phyloP scores from a whole-genome alignment of 2,797 vertebrate genomes.

The Telmatherina bonti region DNA sequence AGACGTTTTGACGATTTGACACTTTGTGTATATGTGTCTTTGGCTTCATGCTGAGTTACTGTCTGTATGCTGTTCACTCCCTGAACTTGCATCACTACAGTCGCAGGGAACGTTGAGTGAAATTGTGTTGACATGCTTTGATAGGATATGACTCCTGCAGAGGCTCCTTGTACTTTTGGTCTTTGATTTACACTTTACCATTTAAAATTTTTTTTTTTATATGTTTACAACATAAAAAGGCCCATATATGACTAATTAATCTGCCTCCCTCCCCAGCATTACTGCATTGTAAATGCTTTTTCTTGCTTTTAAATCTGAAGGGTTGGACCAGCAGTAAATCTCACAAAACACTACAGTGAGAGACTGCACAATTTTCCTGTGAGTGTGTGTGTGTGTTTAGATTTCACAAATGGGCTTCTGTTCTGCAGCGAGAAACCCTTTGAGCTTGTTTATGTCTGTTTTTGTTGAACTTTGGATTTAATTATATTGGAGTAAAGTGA shows the following conservation, averaged over 20 bases:
- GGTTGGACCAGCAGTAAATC: background rate
- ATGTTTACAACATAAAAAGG: background rate
- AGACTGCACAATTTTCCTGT: background rate
- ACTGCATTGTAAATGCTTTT: background rate
- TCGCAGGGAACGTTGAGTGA: background rate
- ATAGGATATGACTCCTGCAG: background rate
- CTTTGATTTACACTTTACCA: background rate
- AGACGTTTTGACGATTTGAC: constrained; percentile 7
- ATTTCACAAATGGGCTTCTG: constrained; percentile 30
- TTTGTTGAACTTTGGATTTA: constrained; percentile 22
- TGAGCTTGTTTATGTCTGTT: constrained; percentile 32
- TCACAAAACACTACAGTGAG: constrained; percentile 9
- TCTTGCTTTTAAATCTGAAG: background rate
- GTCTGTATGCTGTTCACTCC: background rate
- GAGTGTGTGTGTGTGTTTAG: constrained; percentile 1
- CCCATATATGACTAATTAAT: background rate
- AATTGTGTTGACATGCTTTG: background rate
- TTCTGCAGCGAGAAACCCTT: constrained; percentile 4
- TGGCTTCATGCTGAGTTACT: background rate
- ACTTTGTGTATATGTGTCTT: background rate
- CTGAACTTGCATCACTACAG: background rate
- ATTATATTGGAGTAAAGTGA: constrained; percentile 6
- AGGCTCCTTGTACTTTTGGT: background rate
- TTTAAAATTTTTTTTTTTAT: background rate
- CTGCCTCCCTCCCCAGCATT: background rate